A percentile compares a stretch with the other conserved stretches of the same genome.
These are phyloP conservation scores for Polymixis lichenea DNA, from an alignment of 2,888 invertebrate genomes.

Conservation along the genomic window DNA sequence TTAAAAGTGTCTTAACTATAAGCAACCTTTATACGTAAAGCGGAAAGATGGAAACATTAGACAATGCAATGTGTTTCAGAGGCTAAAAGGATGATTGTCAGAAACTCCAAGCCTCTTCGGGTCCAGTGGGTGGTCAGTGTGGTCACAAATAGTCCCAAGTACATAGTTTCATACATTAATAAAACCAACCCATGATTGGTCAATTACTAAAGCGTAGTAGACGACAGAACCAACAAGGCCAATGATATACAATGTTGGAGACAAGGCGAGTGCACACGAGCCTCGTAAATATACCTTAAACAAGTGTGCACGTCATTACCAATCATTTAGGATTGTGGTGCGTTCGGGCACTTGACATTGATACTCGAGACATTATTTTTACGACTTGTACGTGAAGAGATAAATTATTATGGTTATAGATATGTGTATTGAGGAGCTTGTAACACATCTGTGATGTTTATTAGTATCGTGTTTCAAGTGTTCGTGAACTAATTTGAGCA, in stretches of 20 bases:
- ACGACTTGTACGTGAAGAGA: constrained; percentile 46
- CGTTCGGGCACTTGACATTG: constrained; percentile 58
- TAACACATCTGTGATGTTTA: constrained; percentile 28
- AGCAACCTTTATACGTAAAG: neutral
- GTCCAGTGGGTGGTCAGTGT: neutral
- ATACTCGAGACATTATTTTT: constrained; percentile 38
- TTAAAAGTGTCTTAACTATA: neutral
- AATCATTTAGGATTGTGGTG: constrained; percentile 57
- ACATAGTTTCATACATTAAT: constrained; percentile 21
- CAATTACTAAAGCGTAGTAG: constrained; percentile 58
- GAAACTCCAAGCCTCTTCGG: neutral
- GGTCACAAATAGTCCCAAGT: constrained; percentile 5
- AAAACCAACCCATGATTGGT: constrained; percentile 43
- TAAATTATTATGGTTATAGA: constrained; percentile 44
- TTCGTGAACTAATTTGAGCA: constrained; percentile 20
- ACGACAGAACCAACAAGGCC: constrained; percentile 59
- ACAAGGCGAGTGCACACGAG: constrained; percentile 47
- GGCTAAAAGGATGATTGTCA: neutral
- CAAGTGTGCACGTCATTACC: constrained; percentile 45
- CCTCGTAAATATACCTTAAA: constrained; percentile 58
- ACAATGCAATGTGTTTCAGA: neutral
- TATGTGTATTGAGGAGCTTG: constrained; percentile 39
- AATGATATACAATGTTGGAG: constrained; percentile 54
- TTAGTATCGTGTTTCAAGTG: constrained; percentile 32
- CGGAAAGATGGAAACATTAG: neutral